These are phyloP conservation scores for Cepaea nemoralis DNA, from an alignment of 1,140 invertebrate species.

Conservation along the genomic window DNA sequence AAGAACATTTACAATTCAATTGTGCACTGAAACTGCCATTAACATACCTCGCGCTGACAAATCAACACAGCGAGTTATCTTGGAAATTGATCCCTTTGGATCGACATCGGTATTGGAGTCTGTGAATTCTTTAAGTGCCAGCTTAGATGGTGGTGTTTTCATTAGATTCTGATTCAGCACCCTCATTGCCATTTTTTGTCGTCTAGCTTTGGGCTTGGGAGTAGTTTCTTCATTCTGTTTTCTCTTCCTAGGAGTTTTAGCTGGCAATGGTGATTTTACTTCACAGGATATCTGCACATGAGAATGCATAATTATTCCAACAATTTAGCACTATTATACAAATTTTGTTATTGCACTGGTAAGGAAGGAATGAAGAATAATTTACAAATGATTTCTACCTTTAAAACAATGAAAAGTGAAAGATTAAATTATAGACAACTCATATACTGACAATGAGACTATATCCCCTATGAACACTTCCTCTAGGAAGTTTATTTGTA, in stretches of 20 bases:
- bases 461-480: too few relatives aligned
- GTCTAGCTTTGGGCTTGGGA: constrained; percentile 31
- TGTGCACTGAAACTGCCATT: too few relatives aligned
- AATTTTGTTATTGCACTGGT: too few relatives aligned
- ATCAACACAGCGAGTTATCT: constrained; percentile 55
- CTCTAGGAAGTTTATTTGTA: too few relatives aligned
- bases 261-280: constrained; percentile 1
- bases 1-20: too few relatives aligned
- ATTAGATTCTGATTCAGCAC: constrained; percentile 26
- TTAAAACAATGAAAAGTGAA: too few relatives aligned
- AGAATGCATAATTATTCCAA: too few relatives aligned
- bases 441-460: too few relatives aligned
- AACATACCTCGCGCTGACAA: constrained; percentile 56
- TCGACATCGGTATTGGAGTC: constrained; percentile 6
- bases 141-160: constrained; percentile 38
- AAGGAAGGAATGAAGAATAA: too few relatives aligned
- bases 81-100: constrained; percentile 13
- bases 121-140: constrained; percentile 19
- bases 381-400: too few relatives aligned
- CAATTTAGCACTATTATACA: too few relatives aligned
- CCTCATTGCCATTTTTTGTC: constrained; percentile 31
- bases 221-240: constrained; percentile 13
- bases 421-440: too few relatives aligned
- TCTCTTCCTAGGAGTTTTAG: constrained; percentile 26
- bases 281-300: background rate